Evolutionary conservation across 2,797 vertebrate genomes (phyloP).

Genomic region (Hemitrygon akajei): DNA sequence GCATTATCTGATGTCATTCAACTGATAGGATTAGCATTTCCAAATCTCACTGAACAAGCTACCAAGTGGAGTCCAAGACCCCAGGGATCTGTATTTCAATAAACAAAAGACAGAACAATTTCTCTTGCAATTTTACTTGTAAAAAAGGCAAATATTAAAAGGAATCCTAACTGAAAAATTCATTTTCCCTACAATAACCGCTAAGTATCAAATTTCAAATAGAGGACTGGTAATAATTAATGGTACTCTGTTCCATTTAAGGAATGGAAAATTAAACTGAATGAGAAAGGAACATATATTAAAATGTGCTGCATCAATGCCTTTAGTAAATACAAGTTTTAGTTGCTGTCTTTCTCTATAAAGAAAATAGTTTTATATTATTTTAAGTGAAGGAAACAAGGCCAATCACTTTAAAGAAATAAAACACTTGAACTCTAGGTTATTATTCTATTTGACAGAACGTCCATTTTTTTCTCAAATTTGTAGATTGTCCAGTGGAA

Average conservation of each 20-base stretch:
- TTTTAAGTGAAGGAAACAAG: not conserved
- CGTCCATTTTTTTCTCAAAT: not conserved
- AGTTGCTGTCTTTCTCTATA: not conserved
- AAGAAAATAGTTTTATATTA: not conserved
- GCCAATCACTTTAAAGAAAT: not conserved
- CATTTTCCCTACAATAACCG: not conserved
- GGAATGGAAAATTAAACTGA: slow-evolving; percentile 1
- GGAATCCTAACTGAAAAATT: not conserved
- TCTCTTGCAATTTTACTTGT: not conserved
- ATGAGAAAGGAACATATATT: not conserved
- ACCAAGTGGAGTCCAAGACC: not conserved
- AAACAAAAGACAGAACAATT: not conserved
- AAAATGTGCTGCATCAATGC: not conserved
- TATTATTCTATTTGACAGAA: not conserved
- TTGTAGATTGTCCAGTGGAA: not conserved
- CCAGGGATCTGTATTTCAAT: not conserved
- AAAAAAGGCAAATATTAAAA: not conserved
- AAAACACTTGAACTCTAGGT: not conserved
- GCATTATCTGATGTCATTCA: not conserved
- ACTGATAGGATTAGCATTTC: not conserved
- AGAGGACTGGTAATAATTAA: not conserved
- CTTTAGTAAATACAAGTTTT: not conserved
- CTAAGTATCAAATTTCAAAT: not conserved
- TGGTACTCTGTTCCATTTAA: not conserved
- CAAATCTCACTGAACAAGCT: not conserved